Conservation (phyloP, 2,797 vertebrate species). For the Danio tinwini region DNA sequence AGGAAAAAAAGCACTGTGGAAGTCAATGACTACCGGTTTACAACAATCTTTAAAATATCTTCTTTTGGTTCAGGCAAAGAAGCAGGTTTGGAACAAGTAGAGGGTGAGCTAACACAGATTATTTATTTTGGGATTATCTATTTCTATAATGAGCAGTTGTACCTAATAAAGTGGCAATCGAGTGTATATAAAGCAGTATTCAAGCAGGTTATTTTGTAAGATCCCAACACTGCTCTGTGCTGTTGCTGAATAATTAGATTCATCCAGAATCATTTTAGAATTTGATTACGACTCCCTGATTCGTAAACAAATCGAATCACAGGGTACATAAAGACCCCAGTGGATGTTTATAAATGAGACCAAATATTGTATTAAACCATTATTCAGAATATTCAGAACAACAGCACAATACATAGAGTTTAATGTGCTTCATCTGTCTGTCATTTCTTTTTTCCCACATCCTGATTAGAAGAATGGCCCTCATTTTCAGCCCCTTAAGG, state of each 20-base stretch:
- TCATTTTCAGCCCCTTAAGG: constrained; percentile 38
- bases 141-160: no score
- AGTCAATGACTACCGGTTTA: no score
- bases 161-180: no score
- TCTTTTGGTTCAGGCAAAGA: no score
- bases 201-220: neutral
- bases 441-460: neutral
- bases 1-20: no score
- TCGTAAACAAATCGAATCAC: neutral
- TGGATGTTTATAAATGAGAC: neutral
- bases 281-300: neutral
- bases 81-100: no score
- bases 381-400: neutral
- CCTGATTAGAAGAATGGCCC: constrained; percentile 41
- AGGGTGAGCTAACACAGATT: no score
- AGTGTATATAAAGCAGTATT: neutral
- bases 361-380: constrained; percentile 15
- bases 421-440: constrained; percentile 14
- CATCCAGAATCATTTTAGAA: neutral
- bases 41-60: no score
- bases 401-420: constrained; percentile 12
- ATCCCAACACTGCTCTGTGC: neutral
- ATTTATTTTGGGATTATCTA: no score
- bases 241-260: neutral
- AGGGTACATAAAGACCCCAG: neutral